Conservation (phyloP, 2,113 vertebrate species). For the Siniperca knerii region DNA sequence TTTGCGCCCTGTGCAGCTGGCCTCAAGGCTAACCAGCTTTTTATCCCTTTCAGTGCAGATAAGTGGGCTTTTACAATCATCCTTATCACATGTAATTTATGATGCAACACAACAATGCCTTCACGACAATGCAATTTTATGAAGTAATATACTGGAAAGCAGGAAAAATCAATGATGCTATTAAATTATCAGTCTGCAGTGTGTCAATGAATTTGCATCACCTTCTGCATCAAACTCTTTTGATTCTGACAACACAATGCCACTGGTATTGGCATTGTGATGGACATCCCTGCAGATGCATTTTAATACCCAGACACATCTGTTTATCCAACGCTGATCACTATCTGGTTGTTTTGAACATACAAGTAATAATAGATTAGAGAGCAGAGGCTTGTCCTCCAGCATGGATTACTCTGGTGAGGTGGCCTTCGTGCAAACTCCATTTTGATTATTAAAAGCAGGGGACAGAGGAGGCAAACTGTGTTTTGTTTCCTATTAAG, state of each 20-base stretch:
- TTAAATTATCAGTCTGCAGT: neutral
- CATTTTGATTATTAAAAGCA: conserved; percentile 79
- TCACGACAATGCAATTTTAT: neutral
- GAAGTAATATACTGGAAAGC: neutral
- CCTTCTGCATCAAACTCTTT: neutral
- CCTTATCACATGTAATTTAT: neutral
- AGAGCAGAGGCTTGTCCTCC: conserved; percentile 62
- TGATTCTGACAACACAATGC: neutral
- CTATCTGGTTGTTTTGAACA: conserved; percentile 36
- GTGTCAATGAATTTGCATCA: neutral
- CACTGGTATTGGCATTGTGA: neutral
- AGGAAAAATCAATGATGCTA: neutral
- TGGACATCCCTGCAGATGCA: conserved; percentile 25
- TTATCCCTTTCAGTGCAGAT: neutral
- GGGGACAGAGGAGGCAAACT: conserved; percentile 67
- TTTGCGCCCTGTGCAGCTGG: neutral
- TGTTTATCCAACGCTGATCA: conserved; percentile 40
- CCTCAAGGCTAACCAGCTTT: neutral
- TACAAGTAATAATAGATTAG: conserved; percentile 59
- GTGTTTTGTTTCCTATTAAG: conserved; percentile 71
- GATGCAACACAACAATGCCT: neutral
- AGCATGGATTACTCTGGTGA: conserved; percentile 62
- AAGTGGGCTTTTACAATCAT: neutral
- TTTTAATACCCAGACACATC: conserved; percentile 52
- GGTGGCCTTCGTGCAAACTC: conserved; percentile 49